phyloP scores from a whole-genome alignment of 2,113 vertebrate genomes.

The Seriola rivoliana region DNA sequence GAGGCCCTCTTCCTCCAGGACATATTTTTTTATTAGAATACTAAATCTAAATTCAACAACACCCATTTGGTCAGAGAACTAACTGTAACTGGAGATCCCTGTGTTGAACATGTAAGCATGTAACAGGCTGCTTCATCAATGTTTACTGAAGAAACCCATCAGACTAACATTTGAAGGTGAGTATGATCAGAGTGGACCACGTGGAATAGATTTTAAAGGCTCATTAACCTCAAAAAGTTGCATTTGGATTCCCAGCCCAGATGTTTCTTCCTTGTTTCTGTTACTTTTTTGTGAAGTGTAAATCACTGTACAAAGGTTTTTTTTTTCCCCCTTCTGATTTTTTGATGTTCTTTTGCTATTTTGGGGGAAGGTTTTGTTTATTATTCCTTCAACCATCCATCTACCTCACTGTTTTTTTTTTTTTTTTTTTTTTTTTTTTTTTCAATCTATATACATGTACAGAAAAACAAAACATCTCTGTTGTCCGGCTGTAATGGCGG shows the following conservation, averaged over 20 bases:
- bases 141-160: constrained; percentile 16
- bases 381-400: constrained; percentile 81
- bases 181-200: constrained; percentile 40
- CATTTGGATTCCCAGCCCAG: constrained; percentile 50
- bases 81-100: not conserved
- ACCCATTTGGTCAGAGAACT: not conserved
- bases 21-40: not conserved
- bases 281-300: constrained; percentile 72
- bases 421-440: constrained; percentile 62
- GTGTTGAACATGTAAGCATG: constrained; percentile 2
- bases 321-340: constrained; percentile 56
- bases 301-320: constrained; percentile 80
- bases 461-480: constrained; percentile 65
- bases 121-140: constrained; percentile 7
- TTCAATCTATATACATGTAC: constrained; percentile 71
- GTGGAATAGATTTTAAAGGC: constrained; percentile 41
- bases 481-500: constrained; percentile 55
- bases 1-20: constrained; percentile 3
- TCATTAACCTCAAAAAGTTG: constrained; percentile 49
- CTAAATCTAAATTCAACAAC: not conserved
- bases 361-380: constrained; percentile 57
- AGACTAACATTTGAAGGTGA: constrained; percentile 2
- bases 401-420: constrained; percentile 84
- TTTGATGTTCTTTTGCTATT: constrained; percentile 62
- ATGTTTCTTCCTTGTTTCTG: constrained; percentile 70